These are phyloP conservation scores for Cryptomyrus ogoouensis DNA, from an alignment of 2,113 vertebrate species.

Conservation along the genomic window DNA sequence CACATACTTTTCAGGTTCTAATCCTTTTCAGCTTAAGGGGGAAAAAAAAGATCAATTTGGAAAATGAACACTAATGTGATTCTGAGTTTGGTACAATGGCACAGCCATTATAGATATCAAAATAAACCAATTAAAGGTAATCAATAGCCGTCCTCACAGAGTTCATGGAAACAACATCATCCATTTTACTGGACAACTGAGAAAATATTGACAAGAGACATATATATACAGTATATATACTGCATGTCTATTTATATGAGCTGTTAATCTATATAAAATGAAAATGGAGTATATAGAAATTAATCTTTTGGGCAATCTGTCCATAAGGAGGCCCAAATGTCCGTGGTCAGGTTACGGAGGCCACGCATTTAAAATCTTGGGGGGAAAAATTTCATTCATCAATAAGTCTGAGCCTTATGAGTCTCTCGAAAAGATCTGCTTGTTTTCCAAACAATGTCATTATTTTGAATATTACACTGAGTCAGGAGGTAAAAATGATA, in stretches of 20 bases:
- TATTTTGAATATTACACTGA: constrained; percentile 6
- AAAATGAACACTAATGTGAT: constrained; percentile 8
- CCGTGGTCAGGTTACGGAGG: not conserved
- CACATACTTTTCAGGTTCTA: not conserved
- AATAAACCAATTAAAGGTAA: constrained; percentile 1
- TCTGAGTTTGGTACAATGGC: not conserved
- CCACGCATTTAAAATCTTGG: not conserved
- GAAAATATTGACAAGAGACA: not conserved
- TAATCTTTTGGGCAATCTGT: not conserved
- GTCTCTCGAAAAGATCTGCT: not conserved
- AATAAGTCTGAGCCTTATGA: not conserved
- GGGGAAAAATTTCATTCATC: not conserved
- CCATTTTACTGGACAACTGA: not conserved
- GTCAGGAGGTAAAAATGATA: not conserved
- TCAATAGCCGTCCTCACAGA: not conserved
- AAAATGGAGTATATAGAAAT: not conserved
- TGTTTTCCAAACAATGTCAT: not conserved
- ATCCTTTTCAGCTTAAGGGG: not conserved
- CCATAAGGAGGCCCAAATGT: not conserved
- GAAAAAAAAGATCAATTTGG: constrained; percentile 1
- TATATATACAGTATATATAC: not conserved
- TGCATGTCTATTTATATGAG: not conserved
- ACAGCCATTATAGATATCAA: not conserved
- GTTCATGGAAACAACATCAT: not conserved
- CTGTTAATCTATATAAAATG: not conserved